Base-by-base conservation (phyloP, 2,797 vertebrate genomes). In the Takifugu ocellatus region DNA sequence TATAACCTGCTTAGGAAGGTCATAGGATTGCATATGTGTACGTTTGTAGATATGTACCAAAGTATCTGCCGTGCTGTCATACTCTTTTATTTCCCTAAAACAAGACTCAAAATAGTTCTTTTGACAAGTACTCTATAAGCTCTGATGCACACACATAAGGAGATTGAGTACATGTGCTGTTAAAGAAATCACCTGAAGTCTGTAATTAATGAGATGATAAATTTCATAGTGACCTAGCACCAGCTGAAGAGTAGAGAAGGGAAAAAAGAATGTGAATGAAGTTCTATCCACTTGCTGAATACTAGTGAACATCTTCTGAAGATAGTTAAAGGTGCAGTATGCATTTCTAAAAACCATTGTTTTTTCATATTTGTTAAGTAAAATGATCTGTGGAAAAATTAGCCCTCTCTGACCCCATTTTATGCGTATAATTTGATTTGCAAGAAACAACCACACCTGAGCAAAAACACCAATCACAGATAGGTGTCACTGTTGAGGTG, bases 21-120 rank as follows among this genome's bases (percentile, higher is more conserved):
- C 78, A 77, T 50, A 70, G 70, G 77, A 79, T 90, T 91, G 90
- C 90, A 91, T 91, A 90, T 80, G 84, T 82, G 66, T 70, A 56
- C 61, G 71, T 69, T 78, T 78, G 70, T 58, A 61, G 78, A 83
- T 86, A 85, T 84, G 81, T 72, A 79, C 54, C 54, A 54, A 53
- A 79, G 61, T 57, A 27, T 67, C 54, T 65, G 36, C 46, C 45
- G 72, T 84, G 87, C 87, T 84, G 84, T 86, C 89, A 84, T 88
- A 88, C 85, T 88, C 84, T 86, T 86, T 82, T 84, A 10, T 33
- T 39, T 1, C 4, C 55, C 79, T 70, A 61, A 70, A 63, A 60
- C 9, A 11, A 68, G 50, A 56, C 54, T 44, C 29, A 24, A 33
- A 72, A 55, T 42, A 65, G 53, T 46, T 51, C 54, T 29, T 27